A percentile compares a stretch with the other conserved stretches of the same genome.
These are phyloP conservation scores for Actenoides lindsayi DNA, from an alignment of 2,113 vertebrate genomes.

Conservation along the genomic window DNA sequence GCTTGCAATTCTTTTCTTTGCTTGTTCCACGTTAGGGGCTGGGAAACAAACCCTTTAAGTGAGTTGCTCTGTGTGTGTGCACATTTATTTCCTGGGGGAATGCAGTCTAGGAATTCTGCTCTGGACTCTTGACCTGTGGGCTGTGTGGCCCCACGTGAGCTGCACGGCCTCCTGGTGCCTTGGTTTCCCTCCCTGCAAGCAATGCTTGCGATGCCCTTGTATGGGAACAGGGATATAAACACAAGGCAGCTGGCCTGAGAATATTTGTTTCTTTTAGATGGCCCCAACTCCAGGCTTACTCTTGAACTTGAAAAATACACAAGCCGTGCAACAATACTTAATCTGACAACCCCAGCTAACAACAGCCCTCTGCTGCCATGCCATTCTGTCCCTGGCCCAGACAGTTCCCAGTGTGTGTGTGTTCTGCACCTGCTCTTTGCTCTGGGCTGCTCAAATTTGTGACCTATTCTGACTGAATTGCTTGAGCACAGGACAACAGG, in stretches of 20 bases:
- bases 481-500: background rate
- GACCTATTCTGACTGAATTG: background rate
- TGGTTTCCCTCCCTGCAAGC: background rate
- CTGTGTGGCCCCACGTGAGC: background rate
- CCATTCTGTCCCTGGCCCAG: background rate
- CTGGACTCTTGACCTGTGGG: background rate
- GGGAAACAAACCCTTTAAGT: background rate
- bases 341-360: background rate
- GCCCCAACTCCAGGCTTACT: background rate
- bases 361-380: background rate
- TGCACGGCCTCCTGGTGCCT: background rate
- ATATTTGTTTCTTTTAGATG: background rate
- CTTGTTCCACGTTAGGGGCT: background rate
- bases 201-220: background rate
- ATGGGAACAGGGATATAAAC: background rate
- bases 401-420: background rate
- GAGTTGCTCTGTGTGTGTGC: background rate
- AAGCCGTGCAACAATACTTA: background rate
- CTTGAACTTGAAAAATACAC: constrained; percentile 3
- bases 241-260: background rate
- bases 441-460: background rate
- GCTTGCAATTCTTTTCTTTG: background rate
- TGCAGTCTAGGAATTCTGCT: background rate
- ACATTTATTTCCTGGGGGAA: background rate
- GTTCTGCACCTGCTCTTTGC: background rate